phyloP scores from a whole-genome alignment of 2,113 vertebrate genomes.

The Cololabis saira region DNA sequence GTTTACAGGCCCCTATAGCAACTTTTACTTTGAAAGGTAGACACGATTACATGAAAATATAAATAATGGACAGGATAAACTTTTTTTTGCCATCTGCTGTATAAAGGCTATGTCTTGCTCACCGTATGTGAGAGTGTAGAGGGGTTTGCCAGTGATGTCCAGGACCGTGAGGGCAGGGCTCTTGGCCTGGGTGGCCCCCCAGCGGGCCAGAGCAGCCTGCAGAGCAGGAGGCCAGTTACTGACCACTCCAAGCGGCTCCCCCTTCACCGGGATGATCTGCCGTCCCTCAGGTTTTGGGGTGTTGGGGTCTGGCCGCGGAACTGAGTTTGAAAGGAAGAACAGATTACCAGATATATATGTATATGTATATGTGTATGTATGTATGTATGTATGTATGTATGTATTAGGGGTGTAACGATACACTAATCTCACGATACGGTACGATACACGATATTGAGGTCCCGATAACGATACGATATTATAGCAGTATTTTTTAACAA shows the following conservation, averaged over 20 bases:
- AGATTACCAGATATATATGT: conserved; percentile 51
- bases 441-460: no score
- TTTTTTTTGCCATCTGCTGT: neutral
- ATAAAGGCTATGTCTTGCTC: conserved; percentile 44
- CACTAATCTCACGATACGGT: no score
- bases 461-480: no score
- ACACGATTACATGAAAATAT: no score
- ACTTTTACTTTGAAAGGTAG: no score
- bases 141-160: conserved; percentile 93
- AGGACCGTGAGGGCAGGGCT: conserved; percentile 93
- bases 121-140: conserved; percentile 97
- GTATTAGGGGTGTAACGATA: no score
- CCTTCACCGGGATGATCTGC: conserved; percentile 96
- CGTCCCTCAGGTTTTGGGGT: conserved; percentile 96
- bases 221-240: conserved; percentile 98
- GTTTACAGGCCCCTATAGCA: no score
- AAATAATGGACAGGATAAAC: no score
- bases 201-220: conserved; percentile 94
- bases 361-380: neutral
- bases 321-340: conserved; percentile 67
- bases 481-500: no score
- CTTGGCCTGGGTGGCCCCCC: conserved; percentile 96
- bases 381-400: no score
- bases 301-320: conserved; percentile 95
- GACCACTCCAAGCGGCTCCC: conserved; percentile 95